Conservation (phyloP, 1,140 invertebrate genomes). For the Penaeus chinensis region DNA sequence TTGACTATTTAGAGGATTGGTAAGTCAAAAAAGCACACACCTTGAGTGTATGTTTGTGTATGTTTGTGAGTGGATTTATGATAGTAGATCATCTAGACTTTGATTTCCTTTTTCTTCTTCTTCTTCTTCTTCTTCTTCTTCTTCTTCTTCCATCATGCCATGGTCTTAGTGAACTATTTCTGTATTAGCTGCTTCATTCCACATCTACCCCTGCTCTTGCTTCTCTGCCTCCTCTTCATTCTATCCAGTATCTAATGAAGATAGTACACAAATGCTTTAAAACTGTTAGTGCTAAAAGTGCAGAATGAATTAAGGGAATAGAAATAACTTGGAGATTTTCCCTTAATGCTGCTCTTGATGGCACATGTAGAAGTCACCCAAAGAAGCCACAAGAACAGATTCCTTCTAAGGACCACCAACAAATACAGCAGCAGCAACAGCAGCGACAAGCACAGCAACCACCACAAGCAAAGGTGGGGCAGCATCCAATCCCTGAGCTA, state of each 20-base stretch:
- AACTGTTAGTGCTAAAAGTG: background rate
- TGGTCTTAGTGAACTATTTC: too few relatives aligned
- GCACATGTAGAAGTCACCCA: conserved; percentile 13
- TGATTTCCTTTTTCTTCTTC: background rate
- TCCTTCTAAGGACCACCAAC: conserved; percentile 18
- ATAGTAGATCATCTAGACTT: too few relatives aligned
- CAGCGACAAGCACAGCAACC: too few relatives aligned
- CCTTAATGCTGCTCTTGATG: conserved; percentile 33
- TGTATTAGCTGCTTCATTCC: too few relatives aligned
- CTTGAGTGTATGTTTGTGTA: too few relatives aligned
- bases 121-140: background rate
- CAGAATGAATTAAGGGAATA: background rate
- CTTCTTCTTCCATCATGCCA: background rate
- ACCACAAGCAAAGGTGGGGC: too few relatives aligned
- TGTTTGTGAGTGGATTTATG: too few relatives aligned
- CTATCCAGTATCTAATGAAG: background rate
- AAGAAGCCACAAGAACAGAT: conserved; percentile 27
- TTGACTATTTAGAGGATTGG: too few relatives aligned
- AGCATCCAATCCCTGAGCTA: too few relatives aligned
- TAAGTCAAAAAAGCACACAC: too few relatives aligned
- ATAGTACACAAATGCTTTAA: too few relatives aligned
- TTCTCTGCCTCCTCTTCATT: conserved; percentile 5
- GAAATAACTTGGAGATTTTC: background rate
- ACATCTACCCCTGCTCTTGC: too few relatives aligned
- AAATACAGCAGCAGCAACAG: background rate